Percentiles rank a stretch among this genome's conserved stretches.
These are phyloP conservation scores for Hedya salicella DNA, from an alignment of 2,888 invertebrate genomes.

Conservation along the genomic window DNA sequence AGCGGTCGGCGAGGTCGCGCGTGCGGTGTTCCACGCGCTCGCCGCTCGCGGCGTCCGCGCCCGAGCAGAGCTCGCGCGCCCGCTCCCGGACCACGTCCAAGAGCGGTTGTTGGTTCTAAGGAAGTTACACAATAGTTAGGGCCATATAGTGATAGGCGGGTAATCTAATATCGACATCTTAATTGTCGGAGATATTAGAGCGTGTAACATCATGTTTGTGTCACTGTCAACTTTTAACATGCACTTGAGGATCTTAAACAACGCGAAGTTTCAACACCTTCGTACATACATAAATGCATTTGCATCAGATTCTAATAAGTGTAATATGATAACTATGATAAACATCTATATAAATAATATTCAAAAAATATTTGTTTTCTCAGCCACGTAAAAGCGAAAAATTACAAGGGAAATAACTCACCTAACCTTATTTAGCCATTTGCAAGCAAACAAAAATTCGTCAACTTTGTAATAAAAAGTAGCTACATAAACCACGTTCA, in stretches of 20 bases:
- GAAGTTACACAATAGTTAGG: slow-evolving; percentile 16
- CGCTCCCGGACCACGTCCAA: slow-evolving; percentile 93
- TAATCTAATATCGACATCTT: too few species aligned
- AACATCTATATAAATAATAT: not conserved
- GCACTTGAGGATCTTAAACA: too few species aligned
- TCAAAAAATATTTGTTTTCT: slow-evolving; percentile 7
- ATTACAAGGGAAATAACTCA: not conserved
- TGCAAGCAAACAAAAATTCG: not conserved
- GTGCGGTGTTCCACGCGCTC: slow-evolving; percentile 90
- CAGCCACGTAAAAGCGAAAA: slow-evolving; percentile 4
- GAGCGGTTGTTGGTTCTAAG: slow-evolving; percentile 92
- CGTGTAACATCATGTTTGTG: too few species aligned
- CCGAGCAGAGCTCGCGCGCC: slow-evolving; percentile 87
- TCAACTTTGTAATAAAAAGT: slow-evolving; percentile 17
- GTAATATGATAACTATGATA: slow-evolving; percentile 9
- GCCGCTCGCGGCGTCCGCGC: slow-evolving; percentile 90
- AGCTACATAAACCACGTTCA: not conserved
- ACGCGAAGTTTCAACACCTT: too few species aligned
- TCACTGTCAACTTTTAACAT: too few species aligned
- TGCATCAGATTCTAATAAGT: too few species aligned
- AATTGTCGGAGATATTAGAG: too few species aligned
- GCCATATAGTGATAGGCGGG: too few species aligned
- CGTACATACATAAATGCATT: too few species aligned
- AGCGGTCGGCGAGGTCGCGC: slow-evolving; percentile 88
- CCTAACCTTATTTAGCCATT: not conserved